Percentiles rank a stretch among this genome's conserved stretches.
These are phyloP conservation scores for Pegoplata infirma DNA, from an alignment of 2,888 invertebrate species.

Conservation along the genomic window DNA sequence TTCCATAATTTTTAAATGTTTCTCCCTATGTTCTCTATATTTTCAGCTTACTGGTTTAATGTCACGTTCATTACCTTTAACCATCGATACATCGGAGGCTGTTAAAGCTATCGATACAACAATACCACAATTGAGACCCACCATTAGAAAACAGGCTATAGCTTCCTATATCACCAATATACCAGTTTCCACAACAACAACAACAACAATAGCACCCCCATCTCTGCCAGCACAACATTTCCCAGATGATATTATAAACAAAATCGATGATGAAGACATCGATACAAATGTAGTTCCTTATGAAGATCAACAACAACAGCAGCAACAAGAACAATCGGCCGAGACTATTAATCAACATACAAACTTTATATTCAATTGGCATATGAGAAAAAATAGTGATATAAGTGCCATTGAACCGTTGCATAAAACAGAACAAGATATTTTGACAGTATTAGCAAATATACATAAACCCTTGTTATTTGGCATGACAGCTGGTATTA, in stretches of 20 bases:
- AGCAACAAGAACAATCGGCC: too few species aligned
- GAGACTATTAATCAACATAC: constrained; percentile 66
- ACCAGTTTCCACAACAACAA: constrained; percentile 35
- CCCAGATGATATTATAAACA: constrained; percentile 26
- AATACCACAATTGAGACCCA: constrained; percentile 30
- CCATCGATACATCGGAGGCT: constrained; percentile 75
- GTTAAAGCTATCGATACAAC: constrained; percentile 38
- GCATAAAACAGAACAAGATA: constrained; percentile 67
- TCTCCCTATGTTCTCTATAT: neutral
- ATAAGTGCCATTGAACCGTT: constrained; percentile 68
- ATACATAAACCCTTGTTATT: constrained; percentile 70
- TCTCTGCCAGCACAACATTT: constrained; percentile 3
- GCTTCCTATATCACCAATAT: constrained; percentile 40
- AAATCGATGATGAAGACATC: constrained; percentile 38
- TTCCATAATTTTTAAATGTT: neutral
- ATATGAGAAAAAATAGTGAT: constrained; percentile 64
- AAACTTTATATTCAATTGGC: constrained; percentile 69
- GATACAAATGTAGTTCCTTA: constrained; percentile 59
- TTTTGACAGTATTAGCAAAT: constrained; percentile 67
- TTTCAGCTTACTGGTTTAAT: constrained; percentile 74
- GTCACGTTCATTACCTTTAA: constrained; percentile 75
- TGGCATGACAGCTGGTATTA: constrained; percentile 68
- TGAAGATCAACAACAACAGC: constrained; percentile 62
- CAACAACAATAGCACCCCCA: neutral
- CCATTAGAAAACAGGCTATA: constrained; percentile 28